These are phyloP conservation scores for Nymphalis io DNA, from an alignment of 1,140 invertebrate genomes.

Conservation along the genomic window DNA sequence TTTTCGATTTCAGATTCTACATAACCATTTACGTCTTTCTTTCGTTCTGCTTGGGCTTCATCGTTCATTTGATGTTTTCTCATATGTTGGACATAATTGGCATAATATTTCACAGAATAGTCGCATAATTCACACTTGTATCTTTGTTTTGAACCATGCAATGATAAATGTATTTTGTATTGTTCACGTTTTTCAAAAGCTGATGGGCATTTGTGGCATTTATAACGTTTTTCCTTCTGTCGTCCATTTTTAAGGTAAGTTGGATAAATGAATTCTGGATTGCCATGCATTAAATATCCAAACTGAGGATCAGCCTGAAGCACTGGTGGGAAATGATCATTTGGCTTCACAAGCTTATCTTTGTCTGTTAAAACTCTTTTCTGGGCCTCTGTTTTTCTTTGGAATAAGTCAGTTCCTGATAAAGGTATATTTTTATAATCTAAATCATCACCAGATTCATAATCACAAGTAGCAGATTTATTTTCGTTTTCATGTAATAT, in stretches of 20 bases:
- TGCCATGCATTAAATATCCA: conserved; percentile 85
- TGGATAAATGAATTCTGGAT: conserved; percentile 89
- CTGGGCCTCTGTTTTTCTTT: conserved; percentile 83
- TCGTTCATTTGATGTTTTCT: conserved; percentile 88
- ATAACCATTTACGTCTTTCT: conserved; percentile 72
- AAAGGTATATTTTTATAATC: conserved; percentile 81
- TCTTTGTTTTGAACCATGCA: conserved; percentile 91
- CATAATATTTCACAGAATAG: conserved; percentile 93
- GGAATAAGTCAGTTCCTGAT: conserved; percentile 84
- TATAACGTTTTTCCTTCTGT: conserved; percentile 89
- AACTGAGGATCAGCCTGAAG: conserved; percentile 84
- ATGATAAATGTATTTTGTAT: conserved; percentile 90
- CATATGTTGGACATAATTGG: conserved; percentile 90
- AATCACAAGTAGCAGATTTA: conserved; percentile 63
- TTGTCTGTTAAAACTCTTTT: conserved; percentile 77
- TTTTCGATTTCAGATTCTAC: conserved; percentile 62
- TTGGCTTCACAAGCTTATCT: conserved; percentile 76
- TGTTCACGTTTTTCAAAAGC: conserved; percentile 93
- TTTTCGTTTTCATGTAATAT: conserved; percentile 69
- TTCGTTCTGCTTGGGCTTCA: conserved; percentile 83
- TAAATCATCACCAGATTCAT: conserved; percentile 75
- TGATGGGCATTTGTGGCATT: conserved; percentile 93
- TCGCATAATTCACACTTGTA: conserved; percentile 93
- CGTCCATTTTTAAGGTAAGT: conserved; percentile 88
- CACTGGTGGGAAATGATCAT: conserved; percentile 76